Evolutionary conservation across 2,888 invertebrate genomes (phyloP).

Genomic region (Athripsodes cinereus): DNA sequence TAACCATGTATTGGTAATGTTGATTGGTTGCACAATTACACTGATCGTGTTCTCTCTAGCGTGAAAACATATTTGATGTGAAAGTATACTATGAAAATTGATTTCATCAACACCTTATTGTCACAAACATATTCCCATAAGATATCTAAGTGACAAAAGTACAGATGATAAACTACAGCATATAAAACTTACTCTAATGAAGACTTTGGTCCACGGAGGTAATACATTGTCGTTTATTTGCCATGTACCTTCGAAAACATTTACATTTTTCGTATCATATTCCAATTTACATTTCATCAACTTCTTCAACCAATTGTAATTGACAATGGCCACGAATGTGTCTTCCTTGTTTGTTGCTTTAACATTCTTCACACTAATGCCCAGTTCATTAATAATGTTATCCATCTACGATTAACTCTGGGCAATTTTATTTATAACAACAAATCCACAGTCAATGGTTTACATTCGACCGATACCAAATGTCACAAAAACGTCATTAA

Average conservation of each 20-base stretch:
- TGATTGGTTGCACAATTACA: too few species aligned
- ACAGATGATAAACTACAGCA: too few species aligned
- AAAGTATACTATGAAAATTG: not conserved
- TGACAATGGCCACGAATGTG: slow-evolving; percentile 58
- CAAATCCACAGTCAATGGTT: not conserved
- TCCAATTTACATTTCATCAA: slow-evolving; percentile 47
- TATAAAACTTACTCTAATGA: slow-evolving; percentile 43
- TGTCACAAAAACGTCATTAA: slow-evolving; percentile 12
- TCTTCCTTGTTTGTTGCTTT: slow-evolving; percentile 50
- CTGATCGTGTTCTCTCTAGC: not conserved
- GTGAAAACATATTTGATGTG: not conserved
- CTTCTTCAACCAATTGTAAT: slow-evolving; percentile 62
- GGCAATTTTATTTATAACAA: not conserved
- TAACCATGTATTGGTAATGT: too few species aligned
- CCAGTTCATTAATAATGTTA: slow-evolving; percentile 62
- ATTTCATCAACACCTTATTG: not conserved
- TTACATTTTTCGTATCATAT: slow-evolving; percentile 40
- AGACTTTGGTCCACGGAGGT: slow-evolving; percentile 53
- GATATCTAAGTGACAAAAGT: too few species aligned
- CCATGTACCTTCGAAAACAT: slow-evolving; percentile 39
- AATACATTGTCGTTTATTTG: slow-evolving; percentile 51
- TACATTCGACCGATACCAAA: slow-evolving; percentile 14
- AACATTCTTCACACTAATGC: slow-evolving; percentile 63
- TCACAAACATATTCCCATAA: too few species aligned
- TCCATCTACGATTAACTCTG: slow-evolving; percentile 51